phyloP scores from a whole-genome alignment of 2,888 invertebrate species.

The Zaprionus lineosus region DNA sequence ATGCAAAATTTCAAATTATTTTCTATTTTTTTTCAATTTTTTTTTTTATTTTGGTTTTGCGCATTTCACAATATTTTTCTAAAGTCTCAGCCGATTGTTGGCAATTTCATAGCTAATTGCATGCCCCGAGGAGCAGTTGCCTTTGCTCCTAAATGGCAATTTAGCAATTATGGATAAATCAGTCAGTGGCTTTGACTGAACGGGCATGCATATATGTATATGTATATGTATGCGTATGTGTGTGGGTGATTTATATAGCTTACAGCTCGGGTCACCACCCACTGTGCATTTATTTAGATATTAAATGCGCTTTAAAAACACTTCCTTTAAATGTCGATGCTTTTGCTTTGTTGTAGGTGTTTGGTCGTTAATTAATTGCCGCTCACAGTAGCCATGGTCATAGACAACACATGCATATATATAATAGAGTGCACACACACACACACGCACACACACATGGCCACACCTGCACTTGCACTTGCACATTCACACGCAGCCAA shows the following conservation, averaged over 20 bases:
- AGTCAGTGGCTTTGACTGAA: constrained; percentile 18
- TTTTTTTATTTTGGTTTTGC: constrained; percentile 12
- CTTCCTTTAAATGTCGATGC: constrained; percentile 33
- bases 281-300: background rate
- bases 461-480: background rate
- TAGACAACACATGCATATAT: background rate
- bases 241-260: no score
- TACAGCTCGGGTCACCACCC: no score
- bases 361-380: constrained; percentile 65
- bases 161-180: constrained; percentile 24
- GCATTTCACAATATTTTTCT: no score
- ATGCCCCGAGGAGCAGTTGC: constrained; percentile 41
- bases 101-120: constrained; percentile 50
- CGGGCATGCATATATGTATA: background rate
- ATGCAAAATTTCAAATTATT: no score
- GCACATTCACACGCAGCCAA: constrained; percentile 4
- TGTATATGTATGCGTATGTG: no score
- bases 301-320: background rate
- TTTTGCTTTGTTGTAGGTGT: constrained; percentile 46
- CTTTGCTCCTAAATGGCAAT: constrained; percentile 18
- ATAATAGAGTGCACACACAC: background rate
- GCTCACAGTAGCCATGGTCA: constrained; percentile 20
- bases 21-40: constrained; percentile 26
- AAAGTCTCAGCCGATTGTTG: constrained; percentile 19
- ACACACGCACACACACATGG: background rate